Conservation (phyloP, 2,113 vertebrate genomes). For the Tenrec ecaudatus region DNA sequence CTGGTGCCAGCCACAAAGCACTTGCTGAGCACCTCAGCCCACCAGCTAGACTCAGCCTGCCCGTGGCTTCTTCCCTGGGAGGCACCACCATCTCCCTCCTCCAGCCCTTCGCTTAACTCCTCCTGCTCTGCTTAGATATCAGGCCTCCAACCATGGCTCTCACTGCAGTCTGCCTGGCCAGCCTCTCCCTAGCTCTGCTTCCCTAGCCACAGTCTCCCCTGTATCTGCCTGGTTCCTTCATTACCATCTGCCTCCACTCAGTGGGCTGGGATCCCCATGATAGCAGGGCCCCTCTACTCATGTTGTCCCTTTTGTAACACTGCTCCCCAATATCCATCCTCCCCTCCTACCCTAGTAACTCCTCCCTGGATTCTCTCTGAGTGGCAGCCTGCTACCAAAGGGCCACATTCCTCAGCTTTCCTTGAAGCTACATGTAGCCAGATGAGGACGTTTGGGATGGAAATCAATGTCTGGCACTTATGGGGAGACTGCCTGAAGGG, state of each 20-base stretch:
- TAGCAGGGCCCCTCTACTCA: background rate
- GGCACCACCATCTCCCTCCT: background rate
- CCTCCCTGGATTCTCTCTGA: constrained; percentile 13
- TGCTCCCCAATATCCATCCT: background rate
- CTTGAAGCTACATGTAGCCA: background rate
- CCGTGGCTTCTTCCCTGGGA: background rate
- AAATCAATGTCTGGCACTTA: background rate
- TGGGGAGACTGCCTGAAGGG: background rate
- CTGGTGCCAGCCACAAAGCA: background rate
- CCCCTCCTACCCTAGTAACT: background rate
- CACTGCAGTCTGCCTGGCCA: background rate
- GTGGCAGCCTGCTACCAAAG: background rate
- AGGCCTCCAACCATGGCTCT: background rate
- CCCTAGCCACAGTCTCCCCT: background rate
- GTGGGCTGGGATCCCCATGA: background rate
- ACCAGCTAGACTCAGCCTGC: background rate
- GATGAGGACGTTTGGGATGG: background rate
- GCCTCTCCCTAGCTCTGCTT: background rate
- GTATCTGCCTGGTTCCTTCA: background rate
- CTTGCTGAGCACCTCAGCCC: background rate
- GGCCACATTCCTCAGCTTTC: constrained; percentile 9
- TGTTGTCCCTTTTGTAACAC: background rate
- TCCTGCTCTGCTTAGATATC: background rate
- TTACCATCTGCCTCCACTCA: background rate
- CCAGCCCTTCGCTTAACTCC: background rate